Percentiles rank a stretch among this genome's conserved stretches.
These are phyloP conservation scores for Cassiopea xamachana DNA, from an alignment of 30 jellyfish, hydroid and myxozoan genomes.

Conservation along the genomic window DNA sequence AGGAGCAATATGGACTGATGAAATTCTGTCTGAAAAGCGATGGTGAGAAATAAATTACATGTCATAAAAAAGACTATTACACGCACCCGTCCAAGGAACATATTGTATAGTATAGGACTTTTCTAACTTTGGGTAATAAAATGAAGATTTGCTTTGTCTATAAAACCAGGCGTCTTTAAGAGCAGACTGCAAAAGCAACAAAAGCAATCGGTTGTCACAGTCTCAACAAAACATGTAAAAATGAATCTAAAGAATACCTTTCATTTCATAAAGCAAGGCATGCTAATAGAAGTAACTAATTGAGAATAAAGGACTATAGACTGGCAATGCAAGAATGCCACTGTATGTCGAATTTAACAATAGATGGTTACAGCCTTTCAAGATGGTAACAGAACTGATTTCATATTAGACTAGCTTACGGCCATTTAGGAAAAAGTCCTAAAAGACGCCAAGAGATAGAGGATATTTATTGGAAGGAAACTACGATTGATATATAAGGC, in stretches of 20 bases:
- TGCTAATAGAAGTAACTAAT: too few species aligned
- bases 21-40: too few species aligned
- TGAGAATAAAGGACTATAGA: too few species aligned
- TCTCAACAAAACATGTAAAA: neutral
- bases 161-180: slow-evolving; percentile 65
- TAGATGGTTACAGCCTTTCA: too few species aligned
- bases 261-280: too few species aligned
- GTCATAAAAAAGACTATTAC: neutral
- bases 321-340: too few species aligned
- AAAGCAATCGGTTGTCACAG: neutral
- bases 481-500: too few species aligned
- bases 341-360: too few species aligned
- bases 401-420: too few species aligned
- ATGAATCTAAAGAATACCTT: neutral
- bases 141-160: slow-evolving; percentile 73
- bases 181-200: slow-evolving; percentile 40
- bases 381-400: too few species aligned
- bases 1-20: too few species aligned
- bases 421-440: neutral
- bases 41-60: too few species aligned
- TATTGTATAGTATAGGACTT: slow-evolving; percentile 14
- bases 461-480: neutral
- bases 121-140: slow-evolving; percentile 43
- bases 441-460: neutral
- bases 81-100: slow-evolving; percentile 70